Base-by-base conservation (phyloP, 2,113 vertebrate genomes). In the Halichoeres trimaculatus region DNA sequence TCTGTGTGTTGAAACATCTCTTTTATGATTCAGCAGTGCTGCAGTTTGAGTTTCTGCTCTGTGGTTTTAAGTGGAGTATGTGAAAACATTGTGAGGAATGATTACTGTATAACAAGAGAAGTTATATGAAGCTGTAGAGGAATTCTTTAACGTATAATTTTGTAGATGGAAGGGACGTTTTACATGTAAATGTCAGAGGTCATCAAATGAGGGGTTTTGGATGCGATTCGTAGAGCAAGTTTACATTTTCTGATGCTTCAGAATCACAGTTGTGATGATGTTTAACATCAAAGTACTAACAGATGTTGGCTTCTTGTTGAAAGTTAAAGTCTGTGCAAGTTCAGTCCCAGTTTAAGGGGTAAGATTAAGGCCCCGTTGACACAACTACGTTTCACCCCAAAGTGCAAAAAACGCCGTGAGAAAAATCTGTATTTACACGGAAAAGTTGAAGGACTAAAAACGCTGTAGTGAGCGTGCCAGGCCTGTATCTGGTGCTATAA, bases 11-110 rank as follows among this genome's bases (percentile, higher is more conserved):
- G n/a, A 54, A 30, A 41, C 36, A n/a, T 54, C 7, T 19, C 23
- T 30, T 54, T 16, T 26, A 66, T 67, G 38, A 66, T 43, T 45
- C n/a, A 68, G 17, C 52, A 41, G 11, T 52, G 20, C 34, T n/a
- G 17, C 26, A 41, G 51, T 13, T 45, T 17, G 7, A 19, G 43
- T 36, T 16, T 43, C 35, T 63, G 67, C 23, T 52, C 35, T 36
- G 17, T 40, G 38, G 38, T 12, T 43, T 47, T 17, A 20, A 61
- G 16, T 20, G 34, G 48, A 41, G 54, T 17, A 12, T 5, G 20
- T 23, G 56, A 10, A 40, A n/a, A 53, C 26, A 24, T 40, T 40
- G 10, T 12, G 11, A 10, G 30, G 34, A 0, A 10, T 40, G 43
- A 10, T 19, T 30, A 30, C 30, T 30, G 6, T 34, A 8, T 4